A percentile compares a stretch with the other conserved stretches of the same genome.
These are phyloP conservation scores for Drosophila niveifrons DNA, from an alignment of 2,888 invertebrate species.

Conservation along the genomic window DNA sequence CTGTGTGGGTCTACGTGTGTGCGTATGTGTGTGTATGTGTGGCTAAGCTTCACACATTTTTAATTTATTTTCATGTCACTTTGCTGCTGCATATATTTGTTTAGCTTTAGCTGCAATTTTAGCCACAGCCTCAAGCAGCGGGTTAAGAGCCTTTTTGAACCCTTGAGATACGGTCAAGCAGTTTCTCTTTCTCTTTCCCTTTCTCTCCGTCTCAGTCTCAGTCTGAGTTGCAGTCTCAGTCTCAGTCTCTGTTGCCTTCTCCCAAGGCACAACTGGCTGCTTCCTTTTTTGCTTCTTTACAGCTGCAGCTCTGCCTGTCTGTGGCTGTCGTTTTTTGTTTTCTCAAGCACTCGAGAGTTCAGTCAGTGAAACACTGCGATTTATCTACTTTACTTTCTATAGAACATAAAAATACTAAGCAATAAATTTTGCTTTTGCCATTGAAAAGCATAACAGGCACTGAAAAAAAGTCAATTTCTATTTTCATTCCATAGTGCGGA, in stretches of 20 bases:
- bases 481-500: not conserved
- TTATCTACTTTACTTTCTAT: constrained; percentile 11
- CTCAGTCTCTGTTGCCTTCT: not conserved
- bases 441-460: constrained; percentile 25
- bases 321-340: constrained; percentile 10
- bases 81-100: constrained; percentile 32
- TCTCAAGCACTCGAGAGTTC: constrained; percentile 23
- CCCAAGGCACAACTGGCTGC: not conserved
- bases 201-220: not conserved
- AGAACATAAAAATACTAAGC: not conserved
- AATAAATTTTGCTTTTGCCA: constrained; percentile 18
- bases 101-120: constrained; percentile 47
- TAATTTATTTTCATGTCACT: constrained; percentile 72
- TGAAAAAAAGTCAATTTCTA: not conserved
- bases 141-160: constrained; percentile 70
- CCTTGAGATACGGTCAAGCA: constrained; percentile 46
- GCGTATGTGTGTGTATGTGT: constrained; percentile 8
- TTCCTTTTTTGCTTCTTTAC: no score
- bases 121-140: constrained; percentile 64
- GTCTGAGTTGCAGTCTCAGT: not conserved
- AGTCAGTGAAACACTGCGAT: constrained; percentile 19
- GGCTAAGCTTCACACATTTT: constrained; percentile 63
- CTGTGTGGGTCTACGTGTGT: constrained; percentile 33
- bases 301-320: not conserved
- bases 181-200: constrained; percentile 1